Evolutionary conservation across 2,888 invertebrate genomes (phyloP), one percentile per base, ranked within the genome.

Genomic region (Apotomis capreana): DNA sequence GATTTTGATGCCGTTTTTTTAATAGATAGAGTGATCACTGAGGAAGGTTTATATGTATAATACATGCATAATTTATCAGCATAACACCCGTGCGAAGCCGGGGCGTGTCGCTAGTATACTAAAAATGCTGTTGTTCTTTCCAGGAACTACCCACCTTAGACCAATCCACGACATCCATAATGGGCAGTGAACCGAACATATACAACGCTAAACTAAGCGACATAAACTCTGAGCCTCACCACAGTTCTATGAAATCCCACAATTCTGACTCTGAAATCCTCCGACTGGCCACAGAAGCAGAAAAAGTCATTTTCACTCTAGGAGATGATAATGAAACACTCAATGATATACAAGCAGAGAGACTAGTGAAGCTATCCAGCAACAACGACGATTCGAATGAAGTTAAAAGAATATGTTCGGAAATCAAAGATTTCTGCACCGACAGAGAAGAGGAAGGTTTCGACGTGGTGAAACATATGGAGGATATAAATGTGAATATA

Each of bases 111-210:
- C 26, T 26, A 26, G 26, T 26, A 26, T 26, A 2, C 26, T 26
- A 55, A 15, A 9, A 68, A 40, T 65, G 8, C 60, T 67, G 61
- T 69, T 77, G 61, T 75, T 26, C 1, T 51, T 78, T 76, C 49
- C 84, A 93, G 94, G 91, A 89, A 70, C 68, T 90, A 54, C 80
- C 89, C 51, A 78, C 83, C 3, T 74, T 94, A 36, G 88, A 91
- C 75, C 83, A 89, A 4, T 91, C 93, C 1, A 90, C 92, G 0
- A 86, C 92, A 9, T 92, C 93, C 0, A 87, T 91, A 79, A 92
- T 93, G 89, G 94, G 94, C 36, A 93, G 93, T 73, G 94, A 93
- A 79, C 90, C 94, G 0, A 91, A 92, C 74, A 90, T 92, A 0
- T 92, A 91, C 80, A 87, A 91, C 74, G 87, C 89, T 80, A 90